Evolutionary conservation across 2,888 invertebrate species (phyloP), one percentile per base, ranked within the genome.

Genomic region (Pristionchus arcanus): DNA sequence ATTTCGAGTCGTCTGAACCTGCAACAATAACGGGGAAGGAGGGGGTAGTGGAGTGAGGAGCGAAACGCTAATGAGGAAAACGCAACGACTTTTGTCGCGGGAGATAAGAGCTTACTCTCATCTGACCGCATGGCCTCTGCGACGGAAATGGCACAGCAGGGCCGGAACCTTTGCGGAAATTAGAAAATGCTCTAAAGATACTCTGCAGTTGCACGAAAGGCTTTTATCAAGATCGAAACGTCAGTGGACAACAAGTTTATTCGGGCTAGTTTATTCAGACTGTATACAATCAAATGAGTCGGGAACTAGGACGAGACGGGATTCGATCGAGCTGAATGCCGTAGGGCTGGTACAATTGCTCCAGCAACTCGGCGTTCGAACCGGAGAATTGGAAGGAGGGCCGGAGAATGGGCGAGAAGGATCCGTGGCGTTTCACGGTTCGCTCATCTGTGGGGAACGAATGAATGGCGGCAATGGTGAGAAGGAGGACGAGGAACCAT

Each of bases 161-260:
- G 37, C 37, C 16, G 37, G 74, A 74, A 74, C 74, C 74, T n/a
- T 74, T 37, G 63, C 74, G 74, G 74, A 74, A 74, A 74, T 74
- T 37, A 11, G 37, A 31, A 37, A 74, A 28, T n/a, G 19, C 74
- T 31, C 9, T 16, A 21, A 16, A 21, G 37, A 4, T 5, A 16
- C 31, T 5, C 21, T 28, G 28, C 7, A 74, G 37, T 37, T 74
- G 74, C 74, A 74, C 19, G 37, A 34, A 16, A 4, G 11, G 15
- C 2, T 25, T 74, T 37, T 74, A 37, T 37, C 34, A 25, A 16
- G 21, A 37, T 74, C 16, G 16, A 5, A 37, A 25, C 16, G 37
- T 16, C 11, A 71, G 4, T 28, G 66, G 28, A 71, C 28, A 71
- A 71, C 68, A 34, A 34, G 68, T 71, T 71, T 71, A 71, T 71